A percentile compares a stretch with the other conserved stretches of the same genome.
phyloP scores from a whole-genome alignment of 1,140 invertebrate genomes.

The Chymomyza costata region DNA sequence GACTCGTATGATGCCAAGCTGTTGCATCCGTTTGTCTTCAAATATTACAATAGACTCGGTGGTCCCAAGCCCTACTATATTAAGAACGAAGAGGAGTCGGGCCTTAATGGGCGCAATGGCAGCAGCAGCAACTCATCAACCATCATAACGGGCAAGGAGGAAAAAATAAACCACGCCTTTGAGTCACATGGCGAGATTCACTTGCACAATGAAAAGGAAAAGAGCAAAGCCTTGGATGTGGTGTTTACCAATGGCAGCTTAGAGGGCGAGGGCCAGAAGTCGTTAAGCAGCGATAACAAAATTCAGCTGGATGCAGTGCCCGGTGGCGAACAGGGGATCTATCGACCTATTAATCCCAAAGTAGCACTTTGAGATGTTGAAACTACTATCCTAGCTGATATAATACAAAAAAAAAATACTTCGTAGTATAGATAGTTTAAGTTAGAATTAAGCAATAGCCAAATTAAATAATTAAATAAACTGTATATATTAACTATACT shows the following conservation, averaged over 20 bases:
- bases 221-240: conserved; percentile 47
- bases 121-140: conserved; percentile 49
- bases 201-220: conserved; percentile 22
- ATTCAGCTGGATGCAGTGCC: conserved; percentile 52
- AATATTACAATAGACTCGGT: conserved; percentile 47
- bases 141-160: conserved; percentile 40
- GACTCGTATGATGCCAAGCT: conserved; percentile 82
- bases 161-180: conserved; percentile 64
- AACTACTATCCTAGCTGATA: no score
- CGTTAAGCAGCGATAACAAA: conserved; percentile 43
- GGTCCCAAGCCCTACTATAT: conserved; percentile 65
- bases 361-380: no score
- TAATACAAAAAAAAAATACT: no score
- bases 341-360: no score
- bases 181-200: conserved; percentile 46
- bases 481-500: conserved; percentile 1
- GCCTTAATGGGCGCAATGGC: conserved; percentile 42
- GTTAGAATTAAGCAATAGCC: conserved; percentile 44
- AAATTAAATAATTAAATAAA: neutral
- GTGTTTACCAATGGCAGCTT: conserved; percentile 29
- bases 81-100: conserved; percentile 59
- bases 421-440: no score
- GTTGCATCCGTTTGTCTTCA: conserved; percentile 80
- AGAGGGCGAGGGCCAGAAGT: conserved; percentile 14
- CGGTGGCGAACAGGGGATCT: conserved; percentile 44